Conservation (phyloP, 2,888 invertebrate genomes). For the Dascillus cervinus region DNA sequence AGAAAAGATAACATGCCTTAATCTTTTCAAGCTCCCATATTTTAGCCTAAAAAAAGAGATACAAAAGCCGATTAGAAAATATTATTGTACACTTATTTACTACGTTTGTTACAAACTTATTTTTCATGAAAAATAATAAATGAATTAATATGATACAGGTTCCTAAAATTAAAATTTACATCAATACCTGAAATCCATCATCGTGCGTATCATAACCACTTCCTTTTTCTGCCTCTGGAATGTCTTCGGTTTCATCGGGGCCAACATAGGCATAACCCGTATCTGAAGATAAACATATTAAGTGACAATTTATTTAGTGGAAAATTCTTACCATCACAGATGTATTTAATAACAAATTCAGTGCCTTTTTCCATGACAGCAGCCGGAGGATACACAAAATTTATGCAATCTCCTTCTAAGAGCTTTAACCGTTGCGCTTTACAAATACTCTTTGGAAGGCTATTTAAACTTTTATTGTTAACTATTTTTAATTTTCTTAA, state of each 20-base stretch:
- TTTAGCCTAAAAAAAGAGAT: conserved; percentile 50
- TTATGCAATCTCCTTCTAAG: conserved; percentile 54
- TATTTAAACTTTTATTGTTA: conserved; percentile 51
- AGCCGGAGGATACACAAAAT: conserved; percentile 58
- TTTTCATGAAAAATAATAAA: too few species aligned
- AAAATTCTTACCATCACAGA: conserved; percentile 50
- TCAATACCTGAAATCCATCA: conserved; percentile 35
- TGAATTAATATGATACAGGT: too few species aligned
- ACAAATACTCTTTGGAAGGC: conserved; percentile 59
- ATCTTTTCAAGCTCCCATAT: conserved; percentile 51
- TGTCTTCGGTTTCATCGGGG: conserved; percentile 36
- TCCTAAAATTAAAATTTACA: too few species aligned
- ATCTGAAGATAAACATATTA: too few species aligned
- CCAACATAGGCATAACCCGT: conserved; percentile 47
- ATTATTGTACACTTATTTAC: too few species aligned
- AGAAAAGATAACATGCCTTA: conserved; percentile 48
- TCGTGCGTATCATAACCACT: conserved; percentile 22
- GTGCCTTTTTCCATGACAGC: conserved; percentile 54
- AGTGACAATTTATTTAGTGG: too few species aligned
- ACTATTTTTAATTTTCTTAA: conserved; percentile 55
- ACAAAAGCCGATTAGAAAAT: conserved; percentile 25
- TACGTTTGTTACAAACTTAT: too few species aligned
- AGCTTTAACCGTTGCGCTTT: conserved; percentile 53
- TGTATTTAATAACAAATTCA: conserved; percentile 57
- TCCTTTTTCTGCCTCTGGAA: conserved; percentile 25